Conservation (phyloP, 2,888 invertebrate species). For the Steinernema hermaphroditum region DNA sequence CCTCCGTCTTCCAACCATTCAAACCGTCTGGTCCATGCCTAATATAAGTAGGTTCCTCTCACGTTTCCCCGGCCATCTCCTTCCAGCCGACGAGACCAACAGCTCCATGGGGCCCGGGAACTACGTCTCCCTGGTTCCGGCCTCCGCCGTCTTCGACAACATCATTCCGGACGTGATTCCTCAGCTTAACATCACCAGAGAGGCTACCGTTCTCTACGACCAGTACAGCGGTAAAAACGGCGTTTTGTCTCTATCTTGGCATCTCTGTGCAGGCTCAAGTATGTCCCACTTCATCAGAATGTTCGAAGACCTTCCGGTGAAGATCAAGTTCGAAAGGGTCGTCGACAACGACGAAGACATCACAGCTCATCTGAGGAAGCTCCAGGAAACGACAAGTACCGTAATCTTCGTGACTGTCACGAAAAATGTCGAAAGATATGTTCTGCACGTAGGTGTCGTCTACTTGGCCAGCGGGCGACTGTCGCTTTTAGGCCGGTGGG, state of each 20-base stretch:
- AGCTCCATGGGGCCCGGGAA: constrained; percentile 41
- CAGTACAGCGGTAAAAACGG: constrained; percentile 76
- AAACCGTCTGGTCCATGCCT: constrained; percentile 38
- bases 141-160: constrained; percentile 56
- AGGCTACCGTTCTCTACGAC: constrained; percentile 83
- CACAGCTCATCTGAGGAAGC: constrained; percentile 43
- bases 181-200: constrained; percentile 84
- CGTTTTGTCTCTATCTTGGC: background rate
- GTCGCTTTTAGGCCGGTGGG: constrained; percentile 4
- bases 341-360: constrained; percentile 44
- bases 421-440: constrained; percentile 54
- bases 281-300: constrained; percentile 43
- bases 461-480: constrained; percentile 36
- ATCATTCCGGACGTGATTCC: constrained; percentile 80
- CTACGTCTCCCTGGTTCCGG: constrained; percentile 52
- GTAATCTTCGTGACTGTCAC: constrained; percentile 59
- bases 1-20: constrained; percentile 41
- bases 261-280: constrained; percentile 41
- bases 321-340: constrained; percentile 45
- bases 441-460: constrained; percentile 41
- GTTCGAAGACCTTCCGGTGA: constrained; percentile 43
- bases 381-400: constrained; percentile 45
- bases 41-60: constrained; percentile 30
- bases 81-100: constrained; percentile 27
- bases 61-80: background rate